A percentile compares a stretch with the other conserved stretches of the same genome.
These are phyloP conservation scores for Herpetotheres cachinnans DNA, from an alignment of 2,113 vertebrate genomes.

Conservation along the genomic window DNA sequence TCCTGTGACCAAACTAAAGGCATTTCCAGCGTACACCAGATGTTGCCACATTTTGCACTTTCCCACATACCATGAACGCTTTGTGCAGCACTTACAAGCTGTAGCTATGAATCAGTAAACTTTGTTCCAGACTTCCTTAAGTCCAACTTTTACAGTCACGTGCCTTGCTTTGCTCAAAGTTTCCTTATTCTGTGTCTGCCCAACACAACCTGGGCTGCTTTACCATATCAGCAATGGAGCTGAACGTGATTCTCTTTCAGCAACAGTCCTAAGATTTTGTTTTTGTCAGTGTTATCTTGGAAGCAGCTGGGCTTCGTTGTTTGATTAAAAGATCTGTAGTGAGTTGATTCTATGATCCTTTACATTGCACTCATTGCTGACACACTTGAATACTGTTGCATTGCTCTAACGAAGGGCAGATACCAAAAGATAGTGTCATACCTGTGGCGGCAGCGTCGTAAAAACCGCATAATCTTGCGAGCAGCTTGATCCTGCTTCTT, in stretches of 20 bases:
- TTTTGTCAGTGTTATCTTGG: not conserved
- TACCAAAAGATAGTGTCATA: constrained; percentile 32
- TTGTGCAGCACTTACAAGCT: not conserved
- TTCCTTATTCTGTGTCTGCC: not conserved
- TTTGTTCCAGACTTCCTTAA: not conserved
- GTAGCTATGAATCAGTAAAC: not conserved
- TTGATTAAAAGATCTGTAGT: not conserved
- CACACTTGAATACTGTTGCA: not conserved
- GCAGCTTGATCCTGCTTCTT: constrained; percentile 99
- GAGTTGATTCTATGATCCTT: not conserved
- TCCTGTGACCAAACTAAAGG: not conserved
- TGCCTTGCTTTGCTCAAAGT: not conserved
- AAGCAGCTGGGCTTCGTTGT: not conserved
- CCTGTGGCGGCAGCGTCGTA: constrained; percentile 99
- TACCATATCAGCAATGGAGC: not conserved
- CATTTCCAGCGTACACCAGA: not conserved
- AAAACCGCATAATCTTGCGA: constrained; percentile 99
- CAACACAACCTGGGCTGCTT: not conserved
- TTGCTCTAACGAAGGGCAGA: not conserved
- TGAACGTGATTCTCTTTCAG: not conserved
- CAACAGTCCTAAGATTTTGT: not conserved
- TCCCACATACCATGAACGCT: not conserved
- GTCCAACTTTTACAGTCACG: not conserved
- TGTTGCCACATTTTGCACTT: not conserved
- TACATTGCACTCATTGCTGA: not conserved